Base-by-base conservation (phyloP, 2,797 vertebrate genomes). In the Tapirus indicus region DNA sequence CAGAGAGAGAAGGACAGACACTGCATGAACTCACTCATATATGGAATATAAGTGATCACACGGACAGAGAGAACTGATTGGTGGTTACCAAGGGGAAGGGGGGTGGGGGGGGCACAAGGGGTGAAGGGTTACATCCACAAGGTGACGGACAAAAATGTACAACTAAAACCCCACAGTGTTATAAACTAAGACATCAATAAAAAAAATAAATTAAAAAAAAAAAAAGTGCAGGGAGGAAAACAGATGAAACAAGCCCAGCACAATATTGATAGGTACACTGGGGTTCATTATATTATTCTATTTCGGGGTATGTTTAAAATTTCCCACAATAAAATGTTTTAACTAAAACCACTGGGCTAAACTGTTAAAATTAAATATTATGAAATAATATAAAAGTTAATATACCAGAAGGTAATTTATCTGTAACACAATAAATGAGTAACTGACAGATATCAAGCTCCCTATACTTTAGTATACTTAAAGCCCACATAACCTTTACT, bases 261-360 rank as follows among this genome's bases (percentile, higher is more conserved):
- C 88, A 89, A 68, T 38, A 38, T 25, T 66, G 38, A 47, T 7
- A 89, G 6, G 49, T 71, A 86, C 2, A 68, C 0, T 66, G 41
- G 14, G 41, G 23, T 85, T 95, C 49, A 78, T n/a, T 49, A 93
- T 56, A 75, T 6, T 92, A 35, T 54, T 47, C 27, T 94, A 95
- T 92, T 87, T 94, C 38, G 44, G 18, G 29, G 3, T 95, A 60
- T 60, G 69, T 68, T 93, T 92, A 83, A 91, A 92, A 41, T 52
- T 91, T 88, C 85, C 60, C 35, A 58, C 47, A 86, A 93, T 68
- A 56, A 88, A 96, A 82, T 71, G 56, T 62, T 91, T 54, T 84
- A 78, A 75, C 44, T 56, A 74, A 71, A 60, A 75, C 41, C 21
- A 54, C 23, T 74, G 38, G 60, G 44, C n/a, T 74, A 47, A 49